These are phyloP conservation scores for Turritopsis dohrnii DNA, from an alignment of 30 jellyfish, hydroid and myxozoan genomes.

Conservation along the genomic window DNA sequence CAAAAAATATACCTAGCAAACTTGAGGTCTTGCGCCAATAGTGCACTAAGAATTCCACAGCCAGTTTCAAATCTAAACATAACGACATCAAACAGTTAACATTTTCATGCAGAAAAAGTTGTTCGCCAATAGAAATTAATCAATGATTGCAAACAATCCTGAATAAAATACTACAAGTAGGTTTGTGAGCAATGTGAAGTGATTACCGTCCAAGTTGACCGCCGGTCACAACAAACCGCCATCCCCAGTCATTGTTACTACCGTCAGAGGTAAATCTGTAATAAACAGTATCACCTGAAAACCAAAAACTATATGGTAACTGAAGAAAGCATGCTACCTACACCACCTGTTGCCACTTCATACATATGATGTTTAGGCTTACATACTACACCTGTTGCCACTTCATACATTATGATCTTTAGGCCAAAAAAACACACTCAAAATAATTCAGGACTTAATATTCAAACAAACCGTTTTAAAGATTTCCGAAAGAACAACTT, in stretches of 20 bases:
- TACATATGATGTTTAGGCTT: no score
- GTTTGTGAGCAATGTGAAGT: not conserved
- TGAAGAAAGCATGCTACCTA: no score
- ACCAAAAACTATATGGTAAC: no score
- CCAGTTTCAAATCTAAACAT: slow-evolving; percentile 92
- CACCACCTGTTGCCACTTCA: no score
- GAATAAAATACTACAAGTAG: not conserved
- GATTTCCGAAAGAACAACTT: no score
- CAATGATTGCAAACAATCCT: not conserved
- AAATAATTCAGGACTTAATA: no score
- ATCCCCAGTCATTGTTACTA: slow-evolving; percentile 93
- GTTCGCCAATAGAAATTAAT: no score
- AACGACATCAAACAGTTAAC: not conserved
- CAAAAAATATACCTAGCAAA: slow-evolving; percentile 66
- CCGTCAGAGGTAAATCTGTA: slow-evolving; percentile 79
- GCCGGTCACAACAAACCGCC: slow-evolving; percentile 88
- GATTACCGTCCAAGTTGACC: slow-evolving; percentile 91
- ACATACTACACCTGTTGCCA: no score
- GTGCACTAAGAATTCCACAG: slow-evolving; percentile 70
- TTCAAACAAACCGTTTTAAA: no score
- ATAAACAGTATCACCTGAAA: slow-evolving; percentile 80
- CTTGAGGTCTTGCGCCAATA: slow-evolving; percentile 82
- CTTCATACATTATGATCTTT: no score
- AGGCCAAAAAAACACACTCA: no score
- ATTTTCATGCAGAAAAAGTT: no score